Percentiles rank a stretch among this genome's conserved stretches.
Conservation (phyloP, 2,888 invertebrate species). For the Stenolophus ochropezus region DNA sequence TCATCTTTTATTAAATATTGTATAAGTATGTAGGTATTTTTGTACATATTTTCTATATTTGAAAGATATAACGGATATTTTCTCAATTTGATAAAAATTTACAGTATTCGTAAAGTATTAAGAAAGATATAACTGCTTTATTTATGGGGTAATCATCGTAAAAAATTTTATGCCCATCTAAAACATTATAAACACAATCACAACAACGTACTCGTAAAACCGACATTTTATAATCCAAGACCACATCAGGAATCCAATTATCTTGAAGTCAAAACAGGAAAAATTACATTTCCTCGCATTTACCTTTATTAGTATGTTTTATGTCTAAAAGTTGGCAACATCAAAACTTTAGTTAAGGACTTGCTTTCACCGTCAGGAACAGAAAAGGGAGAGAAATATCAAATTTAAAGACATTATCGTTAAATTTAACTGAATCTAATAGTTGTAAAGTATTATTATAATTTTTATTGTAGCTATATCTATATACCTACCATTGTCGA, state of each 20-base stretch:
- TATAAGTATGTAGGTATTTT: background rate
- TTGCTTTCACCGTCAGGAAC: too few relatives aligned
- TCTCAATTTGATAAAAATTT: conserved; percentile 15
- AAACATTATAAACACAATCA: conserved; percentile 37
- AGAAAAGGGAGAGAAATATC: too few relatives aligned
- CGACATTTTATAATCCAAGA: conserved; percentile 2
- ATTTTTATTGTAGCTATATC: too few relatives aligned
- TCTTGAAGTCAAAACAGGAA: background rate
- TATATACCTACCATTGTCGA: too few relatives aligned
- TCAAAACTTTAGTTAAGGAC: background rate
- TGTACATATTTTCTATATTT: background rate
- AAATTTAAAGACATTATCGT: too few relatives aligned
- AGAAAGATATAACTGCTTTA: background rate
- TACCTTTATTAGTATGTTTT: conserved; percentile 19
- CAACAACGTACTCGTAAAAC: conserved; percentile 8
- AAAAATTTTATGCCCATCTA: conserved; percentile 7
- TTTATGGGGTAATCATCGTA: conserved; percentile 24
- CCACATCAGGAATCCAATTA: conserved; percentile 11
- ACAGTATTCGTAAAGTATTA: background rate
- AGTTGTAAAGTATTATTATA: too few relatives aligned
- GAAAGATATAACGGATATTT: background rate
- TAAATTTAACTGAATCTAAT: too few relatives aligned
- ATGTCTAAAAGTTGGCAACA: background rate
- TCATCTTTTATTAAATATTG: too few relatives aligned
- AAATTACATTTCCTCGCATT: background rate